Conservation (phyloP, 1,140 invertebrate genomes). For the Pseudomyrmex dendroicus region DNA sequence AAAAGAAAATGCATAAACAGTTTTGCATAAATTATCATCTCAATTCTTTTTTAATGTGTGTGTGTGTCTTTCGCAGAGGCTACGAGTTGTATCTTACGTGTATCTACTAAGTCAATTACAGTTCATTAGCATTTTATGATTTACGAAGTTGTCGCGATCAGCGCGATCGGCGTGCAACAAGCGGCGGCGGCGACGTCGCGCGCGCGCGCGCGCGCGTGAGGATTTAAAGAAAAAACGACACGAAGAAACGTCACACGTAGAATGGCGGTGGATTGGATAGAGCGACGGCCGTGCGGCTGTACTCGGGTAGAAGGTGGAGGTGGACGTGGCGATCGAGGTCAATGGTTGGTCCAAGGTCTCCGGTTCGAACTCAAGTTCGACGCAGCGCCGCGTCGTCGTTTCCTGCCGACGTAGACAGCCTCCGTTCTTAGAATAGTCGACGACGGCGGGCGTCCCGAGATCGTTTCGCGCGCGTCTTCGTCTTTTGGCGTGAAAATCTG, state of each 20-base stretch:
- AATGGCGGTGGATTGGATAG: slow-evolving; percentile 22
- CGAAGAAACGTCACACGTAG: slow-evolving; percentile 1
- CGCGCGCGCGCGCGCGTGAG: background rate
- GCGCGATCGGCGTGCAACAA: slow-evolving; percentile 12
- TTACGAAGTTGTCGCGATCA: slow-evolving; percentile 30
- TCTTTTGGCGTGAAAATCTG: slow-evolving; percentile 39
- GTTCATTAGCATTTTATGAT: slow-evolving; percentile 46
- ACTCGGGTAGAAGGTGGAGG: slow-evolving; percentile 45
- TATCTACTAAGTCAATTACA: slow-evolving; percentile 27
- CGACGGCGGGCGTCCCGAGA: slow-evolving; percentile 49
- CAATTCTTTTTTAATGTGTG: no score
- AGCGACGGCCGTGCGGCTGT: slow-evolving; percentile 35
- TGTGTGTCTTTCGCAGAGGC: no score
- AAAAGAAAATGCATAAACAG: no score
- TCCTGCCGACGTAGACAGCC: slow-evolving; percentile 81
- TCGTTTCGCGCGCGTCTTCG: slow-evolving; percentile 25
- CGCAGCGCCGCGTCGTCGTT: slow-evolving; percentile 75
- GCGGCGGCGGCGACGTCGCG: slow-evolving; percentile 11
- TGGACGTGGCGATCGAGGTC: slow-evolving; percentile 83
- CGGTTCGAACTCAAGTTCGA: slow-evolving; percentile 81
- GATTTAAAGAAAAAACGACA: slow-evolving; percentile 49
- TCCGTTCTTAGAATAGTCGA: slow-evolving; percentile 82
- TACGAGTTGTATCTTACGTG: background rate
- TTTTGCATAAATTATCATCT: no score
- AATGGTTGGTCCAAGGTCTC: slow-evolving; percentile 85